Evolutionary conservation across 2,797 vertebrate species (phyloP), one percentile per base, ranked within the genome.

Genomic region (Streptopelia turtur): DNA sequence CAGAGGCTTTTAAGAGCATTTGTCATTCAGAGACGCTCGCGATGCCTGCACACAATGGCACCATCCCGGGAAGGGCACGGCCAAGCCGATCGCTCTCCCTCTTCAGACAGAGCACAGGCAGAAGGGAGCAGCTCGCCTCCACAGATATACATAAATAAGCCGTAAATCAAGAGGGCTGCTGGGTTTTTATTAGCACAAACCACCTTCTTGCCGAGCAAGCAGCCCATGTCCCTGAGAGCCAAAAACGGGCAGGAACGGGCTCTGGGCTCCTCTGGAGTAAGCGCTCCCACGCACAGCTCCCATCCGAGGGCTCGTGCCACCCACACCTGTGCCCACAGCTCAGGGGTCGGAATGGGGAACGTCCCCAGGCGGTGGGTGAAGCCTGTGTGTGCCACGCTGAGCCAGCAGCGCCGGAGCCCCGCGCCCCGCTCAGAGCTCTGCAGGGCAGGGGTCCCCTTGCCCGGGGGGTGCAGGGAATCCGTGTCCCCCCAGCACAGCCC

Each of bases 41-140:
- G 6, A 5, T 0, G 13, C 37, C 66, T 8, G 53, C 41, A 25
- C 14, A 5, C 1, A n/a, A 6, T 2, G 4, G 68, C n/a, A 3
- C 59, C 16, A 5, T 8, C n/a, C 56, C 64, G 14, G 37, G 13
- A 16, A 39, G 84, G 57, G 27, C 60, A 49, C 2, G 5, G 59
- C 75, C 8, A 3, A 45, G 45, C 63, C 5, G 1, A 17, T 39
- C 39, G 4, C 63, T 56, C 37, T 37, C 41, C 30, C 15, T 43
- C 43, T 53, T 6, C 61, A 30, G 68, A 22, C 66, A 53, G 57
- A 61, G 3, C 11, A 0, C 15, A n/a, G 50, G 14, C 52, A 53
- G 79, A 31, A 7, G 9, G 1, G 33, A 75, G 68, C 82, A 27
- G 63, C 30, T 47, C 7, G 1, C 16, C 53, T n/a, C 33, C 2